Conservation (phyloP, 2,797 vertebrate genomes). For the Orientallactaga sibirica region DNA sequence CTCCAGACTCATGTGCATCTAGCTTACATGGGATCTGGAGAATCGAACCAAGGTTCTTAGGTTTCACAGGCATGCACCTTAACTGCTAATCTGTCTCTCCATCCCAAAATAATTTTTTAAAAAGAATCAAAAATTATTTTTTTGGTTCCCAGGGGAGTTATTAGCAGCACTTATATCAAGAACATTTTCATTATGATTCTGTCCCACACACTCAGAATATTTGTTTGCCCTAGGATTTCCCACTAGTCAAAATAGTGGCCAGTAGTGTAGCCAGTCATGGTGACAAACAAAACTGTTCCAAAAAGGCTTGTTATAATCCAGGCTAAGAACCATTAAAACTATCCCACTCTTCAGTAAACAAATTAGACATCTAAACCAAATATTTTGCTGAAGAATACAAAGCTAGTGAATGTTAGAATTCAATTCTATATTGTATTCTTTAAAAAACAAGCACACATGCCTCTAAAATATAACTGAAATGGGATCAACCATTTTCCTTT, state of each 20-base stretch:
- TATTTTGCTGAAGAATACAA: background rate
- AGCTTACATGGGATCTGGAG: too few relatives aligned
- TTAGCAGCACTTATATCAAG: constrained; percentile 1
- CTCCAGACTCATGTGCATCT: too few relatives aligned
- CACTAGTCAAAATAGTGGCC: background rate
- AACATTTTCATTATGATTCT: constrained; percentile 44
- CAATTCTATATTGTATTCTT: background rate
- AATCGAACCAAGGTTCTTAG: too few relatives aligned
- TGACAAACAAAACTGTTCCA: background rate
- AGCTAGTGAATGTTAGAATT: background rate
- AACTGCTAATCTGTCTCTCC: too few relatives aligned
- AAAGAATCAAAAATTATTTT: background rate
- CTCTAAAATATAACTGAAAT: constrained; percentile 5
- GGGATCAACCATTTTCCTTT: background rate
- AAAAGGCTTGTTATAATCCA: background rate
- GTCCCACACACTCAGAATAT: background rate
- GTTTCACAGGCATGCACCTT: too few relatives aligned
- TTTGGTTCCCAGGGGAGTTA: constrained; percentile 8
- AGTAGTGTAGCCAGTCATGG: background rate
- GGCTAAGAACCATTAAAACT: background rate
- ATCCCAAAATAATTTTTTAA: constrained; percentile 1
- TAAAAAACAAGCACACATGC: background rate
- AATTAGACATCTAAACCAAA: background rate
- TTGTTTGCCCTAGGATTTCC: background rate
- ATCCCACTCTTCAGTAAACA: constrained; percentile 3